phyloP scores from a whole-genome alignment of 2,113 vertebrate species.

The Ascaphus truei region DNA sequence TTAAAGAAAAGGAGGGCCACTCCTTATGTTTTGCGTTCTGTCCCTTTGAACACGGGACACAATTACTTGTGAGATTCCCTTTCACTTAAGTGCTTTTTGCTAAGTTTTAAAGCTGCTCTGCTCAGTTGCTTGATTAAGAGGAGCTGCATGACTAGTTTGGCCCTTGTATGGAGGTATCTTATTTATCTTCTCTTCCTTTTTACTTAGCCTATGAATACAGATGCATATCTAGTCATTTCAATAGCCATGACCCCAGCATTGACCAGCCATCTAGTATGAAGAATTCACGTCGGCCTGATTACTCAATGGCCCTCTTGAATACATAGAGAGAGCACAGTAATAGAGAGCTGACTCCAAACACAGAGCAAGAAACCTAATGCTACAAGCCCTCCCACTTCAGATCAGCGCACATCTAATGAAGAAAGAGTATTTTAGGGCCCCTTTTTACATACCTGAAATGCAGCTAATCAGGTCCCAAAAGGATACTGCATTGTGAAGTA shows the following conservation, averaged over 20 bases:
- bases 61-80: constrained; percentile 7
- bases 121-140: constrained; percentile 15
- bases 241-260: neutral
- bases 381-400: neutral
- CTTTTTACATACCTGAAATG: neutral
- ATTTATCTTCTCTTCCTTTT: constrained; percentile 21
- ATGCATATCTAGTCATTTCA: constrained; percentile 24
- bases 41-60: constrained; percentile 13
- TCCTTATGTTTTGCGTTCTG: constrained; percentile 7
- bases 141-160: constrained; percentile 9
- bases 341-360: constrained; percentile 7
- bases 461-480: neutral
- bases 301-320: neutral
- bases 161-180: neutral
- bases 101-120: neutral
- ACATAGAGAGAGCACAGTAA: neutral
- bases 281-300: rapidly evolving
- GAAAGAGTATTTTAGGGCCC: constrained; percentile 6
- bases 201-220: constrained; percentile 23
- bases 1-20: constrained; percentile 15
- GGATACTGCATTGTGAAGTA: neutral
- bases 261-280: neutral
- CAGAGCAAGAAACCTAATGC: neutral
- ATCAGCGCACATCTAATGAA: neutral
- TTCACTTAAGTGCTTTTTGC: constrained; percentile 43